Evolutionary conservation across 2,888 invertebrate species (phyloP).

Genomic region (Leucania comma): DNA sequence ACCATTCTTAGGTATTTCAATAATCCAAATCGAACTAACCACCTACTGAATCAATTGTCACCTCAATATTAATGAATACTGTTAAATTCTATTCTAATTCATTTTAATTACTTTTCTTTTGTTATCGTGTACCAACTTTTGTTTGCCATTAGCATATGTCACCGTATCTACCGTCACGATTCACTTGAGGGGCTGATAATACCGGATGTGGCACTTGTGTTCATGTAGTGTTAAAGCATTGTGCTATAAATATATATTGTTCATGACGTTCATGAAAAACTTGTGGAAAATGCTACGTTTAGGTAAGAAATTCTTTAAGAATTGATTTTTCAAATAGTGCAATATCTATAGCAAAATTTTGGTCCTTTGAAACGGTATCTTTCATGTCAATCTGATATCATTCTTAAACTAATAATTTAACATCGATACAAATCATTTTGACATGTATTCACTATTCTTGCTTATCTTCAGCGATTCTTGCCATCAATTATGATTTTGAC

Average conservation of each 20-base stretch:
- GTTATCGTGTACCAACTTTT: conserved; percentile 55
- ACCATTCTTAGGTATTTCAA: not conserved
- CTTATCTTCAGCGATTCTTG: no score
- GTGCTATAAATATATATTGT: conserved; percentile 37
- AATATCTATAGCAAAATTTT: not conserved
- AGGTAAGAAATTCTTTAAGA: not conserved
- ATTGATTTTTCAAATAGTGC: not conserved
- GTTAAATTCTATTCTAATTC: conserved; percentile 37
- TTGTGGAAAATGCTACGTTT: not conserved
- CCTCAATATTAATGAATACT: conserved; percentile 35
- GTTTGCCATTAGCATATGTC: conserved; percentile 64
- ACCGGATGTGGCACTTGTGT: conserved; percentile 49
- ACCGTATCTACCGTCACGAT: conserved; percentile 72
- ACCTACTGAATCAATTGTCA: conserved; percentile 33
- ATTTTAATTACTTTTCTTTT: conserved; percentile 59
- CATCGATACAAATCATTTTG: no score
- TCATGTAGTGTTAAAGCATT: conserved; percentile 31
- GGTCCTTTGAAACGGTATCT: not conserved
- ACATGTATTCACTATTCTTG: no score
- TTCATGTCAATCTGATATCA: not conserved
- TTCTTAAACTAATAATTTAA: not conserved
- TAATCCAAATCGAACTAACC: not conserved
- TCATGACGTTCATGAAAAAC: conserved; percentile 5
- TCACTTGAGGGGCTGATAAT: conserved; percentile 73
- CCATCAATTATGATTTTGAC: no score